Evolutionary conservation across 2,797 vertebrate genomes (phyloP).

Genomic region (Rallus crepitans): DNA sequence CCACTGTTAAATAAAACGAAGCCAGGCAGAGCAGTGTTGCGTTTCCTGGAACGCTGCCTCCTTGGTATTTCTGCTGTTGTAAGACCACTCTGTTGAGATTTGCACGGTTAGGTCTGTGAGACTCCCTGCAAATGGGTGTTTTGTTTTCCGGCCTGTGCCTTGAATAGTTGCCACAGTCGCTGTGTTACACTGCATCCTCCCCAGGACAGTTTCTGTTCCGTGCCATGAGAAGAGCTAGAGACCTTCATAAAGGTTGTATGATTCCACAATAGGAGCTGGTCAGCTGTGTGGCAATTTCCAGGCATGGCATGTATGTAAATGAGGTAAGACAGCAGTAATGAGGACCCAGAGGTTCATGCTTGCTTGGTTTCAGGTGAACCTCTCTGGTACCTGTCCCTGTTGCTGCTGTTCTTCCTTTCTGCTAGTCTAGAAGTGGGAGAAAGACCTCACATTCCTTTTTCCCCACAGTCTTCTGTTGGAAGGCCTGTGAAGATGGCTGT

Average conservation of each 20-base stretch:
- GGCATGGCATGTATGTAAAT: neutral
- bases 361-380: neutral
- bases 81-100: neutral
- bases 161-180: neutral
- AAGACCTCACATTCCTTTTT: neutral
- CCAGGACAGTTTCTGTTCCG: accelerated
- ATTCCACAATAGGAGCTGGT: neutral
- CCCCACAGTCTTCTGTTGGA: accelerated
- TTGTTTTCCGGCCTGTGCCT: neutral
- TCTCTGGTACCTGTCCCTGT: neutral
- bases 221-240: neutral
- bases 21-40: neutral
- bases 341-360: neutral
- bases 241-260: neutral
- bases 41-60: neutral
- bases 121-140: neutral
- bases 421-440: neutral
- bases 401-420: neutral
- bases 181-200: accelerated
- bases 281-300: neutral
- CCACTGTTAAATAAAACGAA: neutral
- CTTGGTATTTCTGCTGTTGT: neutral
- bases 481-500: neutral
- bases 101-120: neutral
- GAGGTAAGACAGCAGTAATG: neutral